Evolutionary conservation across 2,888 invertebrate genomes (phyloP).

Genomic region (Altica lythri): DNA sequence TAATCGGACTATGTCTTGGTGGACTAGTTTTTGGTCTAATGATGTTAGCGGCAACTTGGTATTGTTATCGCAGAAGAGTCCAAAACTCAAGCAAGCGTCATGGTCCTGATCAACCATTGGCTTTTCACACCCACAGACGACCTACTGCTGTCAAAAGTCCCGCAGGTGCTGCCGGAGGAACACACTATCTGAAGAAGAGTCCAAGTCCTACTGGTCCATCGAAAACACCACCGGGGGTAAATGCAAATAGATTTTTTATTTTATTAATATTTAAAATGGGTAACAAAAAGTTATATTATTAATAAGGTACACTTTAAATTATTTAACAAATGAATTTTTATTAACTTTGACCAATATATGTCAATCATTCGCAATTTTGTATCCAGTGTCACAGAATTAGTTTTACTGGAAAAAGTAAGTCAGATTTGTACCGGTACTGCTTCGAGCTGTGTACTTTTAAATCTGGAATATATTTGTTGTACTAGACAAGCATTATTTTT

Average conservation of each 20-base stretch:
- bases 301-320: too few relatives aligned
- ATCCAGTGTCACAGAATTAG: too few relatives aligned
- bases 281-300: too few relatives aligned
- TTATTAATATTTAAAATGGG: background rate
- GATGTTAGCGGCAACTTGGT: constrained; percentile 67
- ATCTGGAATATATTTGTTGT: too few relatives aligned
- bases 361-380: too few relatives aligned
- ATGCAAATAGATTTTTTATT: constrained; percentile 11
- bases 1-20: constrained; percentile 68
- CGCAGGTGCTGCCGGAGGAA: constrained; percentile 63
- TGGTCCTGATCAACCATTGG: constrained; percentile 65
- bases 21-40: constrained; percentile 64
- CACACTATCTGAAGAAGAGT: constrained; percentile 89
- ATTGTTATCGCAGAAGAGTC: constrained; percentile 66
- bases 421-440: too few relatives aligned
- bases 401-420: too few relatives aligned
- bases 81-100: constrained; percentile 55
- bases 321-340: too few relatives aligned
- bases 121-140: constrained; percentile 73
- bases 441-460: too few relatives aligned
- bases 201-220: constrained; percentile 79
- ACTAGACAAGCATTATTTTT: too few relatives aligned
- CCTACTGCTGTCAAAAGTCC: constrained; percentile 87
- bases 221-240: constrained; percentile 63
- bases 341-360: too few relatives aligned